These are phyloP conservation scores for Drosophila jambulina DNA, from an alignment of 1,140 invertebrate genomes.

Conservation along the genomic window DNA sequence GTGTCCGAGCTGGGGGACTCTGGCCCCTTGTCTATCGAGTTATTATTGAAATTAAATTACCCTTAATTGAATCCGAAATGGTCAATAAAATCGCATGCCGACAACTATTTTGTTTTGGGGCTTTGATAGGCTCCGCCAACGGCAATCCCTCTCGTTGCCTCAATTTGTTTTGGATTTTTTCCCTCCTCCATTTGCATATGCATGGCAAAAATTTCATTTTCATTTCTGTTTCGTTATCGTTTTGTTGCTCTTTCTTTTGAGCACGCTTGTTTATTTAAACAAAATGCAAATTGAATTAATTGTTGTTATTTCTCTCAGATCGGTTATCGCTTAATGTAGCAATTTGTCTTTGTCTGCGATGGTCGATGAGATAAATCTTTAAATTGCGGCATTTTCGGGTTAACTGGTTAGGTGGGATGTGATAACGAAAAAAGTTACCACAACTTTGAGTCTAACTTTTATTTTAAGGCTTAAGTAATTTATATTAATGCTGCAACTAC, in stretches of 20 bases:
- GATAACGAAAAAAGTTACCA: not conserved
- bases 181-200: constrained; percentile 57
- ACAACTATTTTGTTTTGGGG: constrained; percentile 65
- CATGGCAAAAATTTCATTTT: constrained; percentile 64
- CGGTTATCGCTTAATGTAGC: constrained; percentile 72
- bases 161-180: constrained; percentile 32
- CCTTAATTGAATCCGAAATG: constrained; percentile 84
- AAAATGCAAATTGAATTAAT: constrained; percentile 80
- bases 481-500: too few relatives aligned
- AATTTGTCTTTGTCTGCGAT: constrained; percentile 75
- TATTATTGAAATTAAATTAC: constrained; percentile 85
- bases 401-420: constrained; percentile 7
- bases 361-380: constrained; percentile 48
- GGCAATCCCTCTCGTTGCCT: constrained; percentile 24
- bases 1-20: constrained; percentile 25
- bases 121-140: constrained; percentile 62
- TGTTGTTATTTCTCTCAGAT: constrained; percentile 76
- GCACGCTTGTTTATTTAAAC: constrained; percentile 62
- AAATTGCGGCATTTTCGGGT: constrained; percentile 40
- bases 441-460: fast-evolving
- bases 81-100: constrained; percentile 84
- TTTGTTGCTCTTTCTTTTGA: constrained; percentile 11
- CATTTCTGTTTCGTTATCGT: constrained; percentile 39
- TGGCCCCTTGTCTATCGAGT: constrained; percentile 65
- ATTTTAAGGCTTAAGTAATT: not conserved